Percentiles rank a stretch among this genome's conserved stretches.
These are phyloP conservation scores for Pangasianodon hypophthalmus DNA, from an alignment of 2,113 vertebrate species.

Conservation along the genomic window DNA sequence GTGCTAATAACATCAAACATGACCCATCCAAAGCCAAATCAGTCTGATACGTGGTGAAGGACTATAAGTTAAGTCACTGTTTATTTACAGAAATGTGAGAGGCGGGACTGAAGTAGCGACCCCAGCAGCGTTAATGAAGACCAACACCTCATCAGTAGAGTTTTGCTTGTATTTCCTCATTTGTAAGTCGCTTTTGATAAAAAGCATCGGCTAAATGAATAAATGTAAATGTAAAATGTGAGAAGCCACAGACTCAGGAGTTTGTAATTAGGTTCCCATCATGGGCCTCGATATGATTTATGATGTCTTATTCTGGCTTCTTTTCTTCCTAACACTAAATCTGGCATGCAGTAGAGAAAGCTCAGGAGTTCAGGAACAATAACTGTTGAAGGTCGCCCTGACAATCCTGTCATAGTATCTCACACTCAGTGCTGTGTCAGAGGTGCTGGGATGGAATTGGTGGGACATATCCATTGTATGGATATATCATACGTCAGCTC, in stretches of 20 bases:
- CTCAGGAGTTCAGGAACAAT: neutral
- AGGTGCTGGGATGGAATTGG: neutral
- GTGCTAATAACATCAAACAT: conserved; percentile 1
- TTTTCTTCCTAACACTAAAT: neutral
- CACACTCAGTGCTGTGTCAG: neutral
- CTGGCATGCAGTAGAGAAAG: too few relatives aligned
- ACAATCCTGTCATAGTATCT: neutral
- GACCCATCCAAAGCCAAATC: neutral
- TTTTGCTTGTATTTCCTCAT: too few relatives aligned
- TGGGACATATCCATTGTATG: neutral
- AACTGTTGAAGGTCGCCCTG: neutral
- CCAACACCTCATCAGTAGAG: neutral
- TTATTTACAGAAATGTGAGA: neutral
- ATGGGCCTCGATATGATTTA: neutral
- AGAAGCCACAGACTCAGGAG: neutral
- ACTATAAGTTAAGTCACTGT: neutral
- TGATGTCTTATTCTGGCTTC: neutral
- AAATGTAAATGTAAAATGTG: too few relatives aligned
- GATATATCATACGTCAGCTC: neutral
- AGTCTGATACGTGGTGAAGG: neutral
- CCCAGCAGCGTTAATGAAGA: neutral
- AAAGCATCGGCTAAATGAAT: too few relatives aligned
- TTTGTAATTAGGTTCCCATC: neutral
- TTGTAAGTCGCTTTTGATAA: too few relatives aligned
- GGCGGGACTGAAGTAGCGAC: neutral